Base-by-base conservation (phyloP, 1,140 invertebrate species). In the Tribolium madens region DNA sequence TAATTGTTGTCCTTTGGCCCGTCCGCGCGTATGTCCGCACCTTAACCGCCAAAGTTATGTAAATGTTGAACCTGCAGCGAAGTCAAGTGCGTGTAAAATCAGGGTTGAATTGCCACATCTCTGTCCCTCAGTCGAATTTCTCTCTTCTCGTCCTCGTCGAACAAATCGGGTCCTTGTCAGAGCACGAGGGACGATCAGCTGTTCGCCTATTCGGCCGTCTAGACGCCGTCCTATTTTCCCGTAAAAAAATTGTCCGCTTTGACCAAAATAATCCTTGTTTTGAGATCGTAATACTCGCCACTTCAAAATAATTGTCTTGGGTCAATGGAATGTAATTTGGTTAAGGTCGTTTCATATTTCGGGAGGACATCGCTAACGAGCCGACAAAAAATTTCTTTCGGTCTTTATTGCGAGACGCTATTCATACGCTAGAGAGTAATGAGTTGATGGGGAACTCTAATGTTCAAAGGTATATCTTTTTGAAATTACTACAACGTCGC, bases 41-140 rank as follows among this genome's bases (percentile, higher is more conserved):
- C 48, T 50, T 47, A 47, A 69, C 57, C 60, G 60, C 26, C 18
- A 78, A 74, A 77, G 74, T 77, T 83, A 82, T 83, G 79, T 81
- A 82, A 83, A 83, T 83, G 74, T 36, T 76, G 73, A 75, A 76
- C 76, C 76, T 76, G 76, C 21, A 64, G 50, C 48, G 70, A 80
- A 85, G 83, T 84, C 84, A 86, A 86, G 85, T 85, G 84, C 81
- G 83, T 84, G 84, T 85, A 84, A 83, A 86, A 85, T 84, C 82
- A 81, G 85, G 84, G 84, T 85, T 85, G 84, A 85, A 85, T 82
- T 76, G 76, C 79, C 79, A 42, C 52, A 73, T 79, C 78, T 79
- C 78, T 77, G 76, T 82, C 80, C 47, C 78, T 53, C 76, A 64
- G 18, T 64, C 57, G 52, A 36, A 77, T 76, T 36, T 21, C 52